A percentile compares a stretch with the other conserved stretches of the same genome.
Evolutionary conservation across 2,888 invertebrate genomes (phyloP).

Genomic region (Trachelus troglodyta): DNA sequence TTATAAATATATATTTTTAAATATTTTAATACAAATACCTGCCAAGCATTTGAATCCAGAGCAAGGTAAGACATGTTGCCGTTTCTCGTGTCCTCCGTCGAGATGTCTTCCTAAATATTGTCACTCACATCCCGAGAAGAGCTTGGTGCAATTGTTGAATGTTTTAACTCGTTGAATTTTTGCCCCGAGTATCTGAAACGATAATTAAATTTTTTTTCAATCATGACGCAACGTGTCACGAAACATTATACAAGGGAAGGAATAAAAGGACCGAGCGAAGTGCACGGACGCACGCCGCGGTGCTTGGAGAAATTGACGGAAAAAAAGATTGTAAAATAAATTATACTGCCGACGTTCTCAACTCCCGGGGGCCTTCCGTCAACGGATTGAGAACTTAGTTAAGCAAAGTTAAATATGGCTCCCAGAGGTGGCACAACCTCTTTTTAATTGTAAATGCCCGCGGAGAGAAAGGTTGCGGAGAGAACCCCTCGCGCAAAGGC

Average conservation of each 20-base stretch:
- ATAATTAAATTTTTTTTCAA: neutral
- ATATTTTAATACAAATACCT: constrained; percentile 53
- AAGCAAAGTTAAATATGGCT: constrained; percentile 65
- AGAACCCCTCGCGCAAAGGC: neutral
- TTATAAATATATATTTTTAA: neutral
- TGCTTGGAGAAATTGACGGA: neutral
- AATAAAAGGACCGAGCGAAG: neutral
- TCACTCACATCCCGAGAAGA: constrained; percentile 43
- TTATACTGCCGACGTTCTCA: constrained; percentile 47
- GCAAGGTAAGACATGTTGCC: constrained; percentile 65
- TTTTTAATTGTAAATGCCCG: constrained; percentile 64
- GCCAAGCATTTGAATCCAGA: constrained; percentile 68
- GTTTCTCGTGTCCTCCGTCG: constrained; percentile 46
- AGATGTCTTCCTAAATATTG: constrained; percentile 16
- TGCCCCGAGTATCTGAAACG: constrained; percentile 21
- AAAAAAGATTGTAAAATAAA: constrained; percentile 37
- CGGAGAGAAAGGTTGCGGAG: constrained; percentile 33
- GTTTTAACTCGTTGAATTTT: neutral
- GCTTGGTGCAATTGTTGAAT: constrained; percentile 31
- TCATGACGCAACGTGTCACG: constrained; percentile 8
- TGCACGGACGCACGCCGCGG: neutral
- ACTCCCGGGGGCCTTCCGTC: constrained; percentile 60
- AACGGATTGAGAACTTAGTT: constrained; percentile 62
- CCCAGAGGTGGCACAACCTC: constrained; percentile 59
- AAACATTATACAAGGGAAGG: neutral